Conservation (phyloP, 2,113 vertebrate species). For the Osmerus eperlanus region DNA sequence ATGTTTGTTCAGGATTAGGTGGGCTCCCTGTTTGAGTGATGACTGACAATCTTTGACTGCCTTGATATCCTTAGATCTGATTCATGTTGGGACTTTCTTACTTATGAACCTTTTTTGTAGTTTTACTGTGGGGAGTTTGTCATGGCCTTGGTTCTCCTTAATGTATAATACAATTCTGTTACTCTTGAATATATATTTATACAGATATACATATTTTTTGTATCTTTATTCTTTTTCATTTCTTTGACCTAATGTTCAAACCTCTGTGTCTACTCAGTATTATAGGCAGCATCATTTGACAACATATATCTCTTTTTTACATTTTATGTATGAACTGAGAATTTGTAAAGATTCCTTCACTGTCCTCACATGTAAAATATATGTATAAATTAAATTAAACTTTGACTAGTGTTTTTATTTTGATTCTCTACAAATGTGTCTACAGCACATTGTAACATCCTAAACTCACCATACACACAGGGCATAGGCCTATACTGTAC, state of each 20-base stretch:
- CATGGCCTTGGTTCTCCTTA: slow-evolving; percentile 51
- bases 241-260: slow-evolving; percentile 66
- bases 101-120: slow-evolving; percentile 60
- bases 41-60: slow-evolving; percentile 73
- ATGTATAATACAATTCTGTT: slow-evolving; percentile 72
- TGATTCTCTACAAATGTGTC: no score
- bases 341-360: slow-evolving; percentile 82
- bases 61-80: slow-evolving; percentile 41
- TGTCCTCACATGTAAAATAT: slow-evolving; percentile 80
- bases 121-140: slow-evolving; percentile 61
- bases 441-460: neutral
- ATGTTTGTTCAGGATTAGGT: slow-evolving; percentile 28
- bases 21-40: slow-evolving; percentile 51
- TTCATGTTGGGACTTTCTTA: slow-evolving; percentile 44
- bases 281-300: slow-evolving; percentile 70
- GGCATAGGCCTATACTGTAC: no score
- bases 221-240: slow-evolving; percentile 53
- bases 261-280: slow-evolving; percentile 69
- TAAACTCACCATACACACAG: neutral
- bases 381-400: slow-evolving; percentile 91
- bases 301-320: slow-evolving; percentile 82
- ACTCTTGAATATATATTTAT: slow-evolving; percentile 77
- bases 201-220: slow-evolving; percentile 81
- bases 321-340: slow-evolving; percentile 84
- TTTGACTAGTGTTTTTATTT: slow-evolving; percentile 64